These are phyloP conservation scores for Schizopygopsis pylzovi DNA, from an alignment of 2,797 vertebrate species.

Conservation along the genomic window DNA sequence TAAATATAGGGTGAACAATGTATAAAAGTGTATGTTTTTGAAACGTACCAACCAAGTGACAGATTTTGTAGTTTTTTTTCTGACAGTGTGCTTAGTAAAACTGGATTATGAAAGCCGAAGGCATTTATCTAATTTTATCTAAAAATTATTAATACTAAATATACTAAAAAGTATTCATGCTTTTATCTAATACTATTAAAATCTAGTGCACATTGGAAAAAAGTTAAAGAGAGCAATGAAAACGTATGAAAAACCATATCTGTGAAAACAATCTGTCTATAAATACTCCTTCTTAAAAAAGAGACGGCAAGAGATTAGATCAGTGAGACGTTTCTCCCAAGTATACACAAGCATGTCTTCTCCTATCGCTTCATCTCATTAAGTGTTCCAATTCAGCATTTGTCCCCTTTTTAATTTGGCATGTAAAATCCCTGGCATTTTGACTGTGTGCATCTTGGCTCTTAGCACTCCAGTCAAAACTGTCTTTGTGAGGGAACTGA, in stretches of 20 bases:
- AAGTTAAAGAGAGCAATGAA: constrained; percentile 16
- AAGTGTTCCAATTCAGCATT: constrained; percentile 77
- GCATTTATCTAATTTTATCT: not conserved
- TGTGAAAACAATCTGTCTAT: constrained; percentile 25
- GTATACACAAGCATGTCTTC: constrained; percentile 51
- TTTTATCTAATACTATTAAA: not conserved
- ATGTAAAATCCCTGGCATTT: constrained; percentile 81
- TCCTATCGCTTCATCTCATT: constrained; percentile 72
- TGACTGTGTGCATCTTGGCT: constrained; percentile 81
- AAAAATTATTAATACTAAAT: no score
- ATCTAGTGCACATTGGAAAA: not conserved
- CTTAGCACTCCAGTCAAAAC: constrained; percentile 79
- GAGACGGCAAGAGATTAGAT: constrained; percentile 37
- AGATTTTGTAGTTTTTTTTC: not conserved
- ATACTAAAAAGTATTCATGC: not conserved
- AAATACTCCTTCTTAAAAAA: constrained; percentile 18
- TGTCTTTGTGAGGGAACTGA: constrained; percentile 82
- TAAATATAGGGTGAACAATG: no score
- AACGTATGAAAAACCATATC: not conserved
- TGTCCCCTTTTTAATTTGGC: constrained; percentile 76
- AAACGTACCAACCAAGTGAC: not conserved
- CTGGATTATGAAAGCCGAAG: not conserved
- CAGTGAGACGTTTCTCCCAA: constrained; percentile 36
- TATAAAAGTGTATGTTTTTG: not conserved
- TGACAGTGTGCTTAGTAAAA: not conserved